phyloP scores from a whole-genome alignment of 2,797 vertebrate genomes.

The Urocyon cinereoargenteus region DNA sequence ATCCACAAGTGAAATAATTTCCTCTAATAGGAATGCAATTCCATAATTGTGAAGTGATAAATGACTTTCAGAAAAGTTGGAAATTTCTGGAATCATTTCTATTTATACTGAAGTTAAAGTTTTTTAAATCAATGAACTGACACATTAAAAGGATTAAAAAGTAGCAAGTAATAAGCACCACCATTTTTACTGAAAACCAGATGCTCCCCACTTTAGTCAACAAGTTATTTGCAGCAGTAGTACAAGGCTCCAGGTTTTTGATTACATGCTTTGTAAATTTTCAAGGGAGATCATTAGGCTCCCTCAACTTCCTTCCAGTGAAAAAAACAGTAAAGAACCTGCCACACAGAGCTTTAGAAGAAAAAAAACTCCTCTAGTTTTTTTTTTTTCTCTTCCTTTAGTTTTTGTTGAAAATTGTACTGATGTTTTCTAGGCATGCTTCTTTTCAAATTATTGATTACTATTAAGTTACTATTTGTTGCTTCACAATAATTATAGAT shows the following conservation, averaged over 20 bases:
- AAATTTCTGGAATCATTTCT: not conserved
- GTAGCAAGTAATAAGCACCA: not conserved
- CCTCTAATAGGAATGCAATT: constrained; percentile 14
- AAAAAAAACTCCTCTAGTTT: not conserved
- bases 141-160: constrained; percentile 33
- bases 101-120: not conserved
- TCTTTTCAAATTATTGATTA: constrained; percentile 38
- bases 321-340: not conserved
- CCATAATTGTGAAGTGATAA: not conserved
- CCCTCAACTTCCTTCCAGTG: constrained; percentile 28
- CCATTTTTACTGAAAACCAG: constrained; percentile 31
- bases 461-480: constrained; percentile 23
- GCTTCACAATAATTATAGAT: constrained; percentile 19
- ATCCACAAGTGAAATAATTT: constrained; percentile 15
- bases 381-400: not conserved
- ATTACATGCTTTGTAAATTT: constrained; percentile 60
- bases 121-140: constrained; percentile 26
- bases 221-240: not conserved
- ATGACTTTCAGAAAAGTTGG: not conserved
- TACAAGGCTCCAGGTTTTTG: not conserved
- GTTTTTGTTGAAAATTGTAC: not conserved
- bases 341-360: not conserved
- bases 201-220: not conserved
- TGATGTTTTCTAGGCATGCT: not conserved
- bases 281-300: constrained; percentile 76